Conservation (phyloP, 2,888 invertebrate species). For the Pandemis corylana region DNA sequence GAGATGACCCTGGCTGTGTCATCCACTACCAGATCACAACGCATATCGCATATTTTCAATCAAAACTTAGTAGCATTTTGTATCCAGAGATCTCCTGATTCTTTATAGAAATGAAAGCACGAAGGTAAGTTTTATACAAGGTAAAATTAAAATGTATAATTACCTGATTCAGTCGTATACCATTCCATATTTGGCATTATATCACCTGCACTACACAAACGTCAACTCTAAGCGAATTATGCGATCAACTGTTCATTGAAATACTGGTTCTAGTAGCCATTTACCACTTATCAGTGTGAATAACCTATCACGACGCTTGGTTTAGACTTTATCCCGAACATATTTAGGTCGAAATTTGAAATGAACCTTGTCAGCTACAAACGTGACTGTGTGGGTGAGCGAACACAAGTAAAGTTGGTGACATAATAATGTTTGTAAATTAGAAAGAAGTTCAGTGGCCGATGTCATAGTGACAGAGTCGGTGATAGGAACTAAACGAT, state of each 20-base stretch:
- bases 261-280: conserved; percentile 22
- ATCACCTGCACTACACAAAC: neutral
- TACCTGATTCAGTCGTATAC: conserved; percentile 52
- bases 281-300: conserved; percentile 2
- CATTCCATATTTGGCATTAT: conserved; percentile 61
- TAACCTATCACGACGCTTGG: no score
- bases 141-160: neutral
- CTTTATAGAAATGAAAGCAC: neutral
- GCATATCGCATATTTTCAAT: no score
- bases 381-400: neutral
- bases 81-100: no score
- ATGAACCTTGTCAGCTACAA: neutral
- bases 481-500: neutral
- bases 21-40: no score
- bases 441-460: conserved; percentile 9
- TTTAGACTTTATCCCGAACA: neutral
- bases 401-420: conserved; percentile 3
- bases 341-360: neutral
- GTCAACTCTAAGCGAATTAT: neutral
- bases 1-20: no score
- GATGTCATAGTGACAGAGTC: neutral
- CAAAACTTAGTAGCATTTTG: no score
- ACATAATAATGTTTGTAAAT: conserved; percentile 13
- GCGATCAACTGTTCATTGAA: conserved; percentile 18
- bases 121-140: neutral